Evolutionary conservation across 2,797 vertebrate species (phyloP).

Genomic region (Hoplostethus atlanticus): DNA sequence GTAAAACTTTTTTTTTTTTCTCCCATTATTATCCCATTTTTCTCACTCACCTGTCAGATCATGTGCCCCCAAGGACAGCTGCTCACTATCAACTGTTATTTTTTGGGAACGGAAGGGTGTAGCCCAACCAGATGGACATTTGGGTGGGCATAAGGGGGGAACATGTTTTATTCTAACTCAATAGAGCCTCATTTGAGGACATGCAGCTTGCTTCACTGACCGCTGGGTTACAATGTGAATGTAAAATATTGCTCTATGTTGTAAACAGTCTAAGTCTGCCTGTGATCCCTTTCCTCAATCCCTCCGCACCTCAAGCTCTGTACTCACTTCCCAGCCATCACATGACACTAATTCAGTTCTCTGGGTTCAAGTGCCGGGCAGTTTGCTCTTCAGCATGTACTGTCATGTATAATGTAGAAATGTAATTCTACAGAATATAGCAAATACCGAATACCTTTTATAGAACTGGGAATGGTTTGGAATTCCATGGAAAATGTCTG

Average conservation of each 20-base stretch:
- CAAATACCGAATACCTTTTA: slow-evolving; percentile 3
- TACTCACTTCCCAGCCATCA: slow-evolving; percentile 56
- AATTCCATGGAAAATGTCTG: slow-evolving; percentile 10
- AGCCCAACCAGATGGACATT: slow-evolving; percentile 35
- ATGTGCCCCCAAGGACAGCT: slow-evolving; percentile 46
- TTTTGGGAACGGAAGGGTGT: slow-evolving; percentile 22
- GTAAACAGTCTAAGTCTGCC: background rate
- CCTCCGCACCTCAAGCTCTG: slow-evolving; percentile 12
- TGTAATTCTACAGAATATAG: slow-evolving; percentile 34
- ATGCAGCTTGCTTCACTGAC: background rate
- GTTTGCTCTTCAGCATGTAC: slow-evolving; percentile 11
- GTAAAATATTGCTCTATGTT: background rate
- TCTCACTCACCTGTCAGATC: background rate
- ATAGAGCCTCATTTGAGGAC: background rate
- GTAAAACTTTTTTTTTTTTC: too few relatives aligned
- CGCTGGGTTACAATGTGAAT: background rate
- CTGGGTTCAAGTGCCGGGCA: slow-evolving; percentile 38
- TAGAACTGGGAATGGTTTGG: background rate
- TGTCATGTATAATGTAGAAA: slow-evolving; percentile 19
- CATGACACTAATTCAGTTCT: slow-evolving; percentile 64
- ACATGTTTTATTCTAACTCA: slow-evolving; percentile 9
- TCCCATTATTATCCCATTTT: background rate
- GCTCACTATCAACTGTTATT: slow-evolving; percentile 32
- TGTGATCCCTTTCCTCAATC: slow-evolving; percentile 1
- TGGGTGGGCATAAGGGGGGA: background rate